A percentile compares a stretch with the other conserved stretches of the same genome.
Conservation (phyloP, 2,888 invertebrate species). For the Drosophila affinis region DNA sequence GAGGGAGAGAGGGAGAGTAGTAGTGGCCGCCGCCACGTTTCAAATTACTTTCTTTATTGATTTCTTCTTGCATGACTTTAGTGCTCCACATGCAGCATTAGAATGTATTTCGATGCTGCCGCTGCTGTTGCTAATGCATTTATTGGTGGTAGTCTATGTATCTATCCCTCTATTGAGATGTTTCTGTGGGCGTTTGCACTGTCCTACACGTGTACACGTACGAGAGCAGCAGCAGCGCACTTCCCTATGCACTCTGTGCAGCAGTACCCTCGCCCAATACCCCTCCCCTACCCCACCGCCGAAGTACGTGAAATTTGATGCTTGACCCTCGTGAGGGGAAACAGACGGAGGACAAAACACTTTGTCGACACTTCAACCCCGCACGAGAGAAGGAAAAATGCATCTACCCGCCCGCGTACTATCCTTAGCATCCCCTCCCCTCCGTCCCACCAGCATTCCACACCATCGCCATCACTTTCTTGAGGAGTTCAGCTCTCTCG, state of each 20-base stretch:
- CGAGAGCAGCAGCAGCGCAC: too few relatives aligned
- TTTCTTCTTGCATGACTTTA: constrained; percentile 67
- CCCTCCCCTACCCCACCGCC: constrained; percentile 24
- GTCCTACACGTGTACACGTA: too few relatives aligned
- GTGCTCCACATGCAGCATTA: constrained; percentile 77
- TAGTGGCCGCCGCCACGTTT: constrained; percentile 58
- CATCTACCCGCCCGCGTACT: constrained; percentile 12
- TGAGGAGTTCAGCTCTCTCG: constrained; percentile 8
- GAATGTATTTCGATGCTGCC: constrained; percentile 33
- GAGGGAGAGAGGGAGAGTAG: background rate
- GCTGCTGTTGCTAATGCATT: constrained; percentile 6
- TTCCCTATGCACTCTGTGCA: too few relatives aligned
- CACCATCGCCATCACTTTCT: background rate
- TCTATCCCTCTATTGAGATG: too few relatives aligned
- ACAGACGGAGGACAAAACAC: constrained; percentile 33
- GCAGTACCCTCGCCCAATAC: too few relatives aligned
- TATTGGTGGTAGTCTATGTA: constrained; percentile 7
- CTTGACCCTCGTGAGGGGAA: constrained; percentile 41
- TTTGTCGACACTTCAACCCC: constrained; percentile 65
- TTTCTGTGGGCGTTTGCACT: too few relatives aligned
- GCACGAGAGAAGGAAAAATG: constrained; percentile 35
- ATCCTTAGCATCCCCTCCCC: background rate
- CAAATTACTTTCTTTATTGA: constrained; percentile 80
- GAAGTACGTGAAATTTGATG: constrained; percentile 58
- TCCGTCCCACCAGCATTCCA: background rate